A percentile compares a stretch with the other conserved stretches of the same genome.
Conservation (phyloP, 2,888 invertebrate genomes). For the Eristalis arbustorum region DNA sequence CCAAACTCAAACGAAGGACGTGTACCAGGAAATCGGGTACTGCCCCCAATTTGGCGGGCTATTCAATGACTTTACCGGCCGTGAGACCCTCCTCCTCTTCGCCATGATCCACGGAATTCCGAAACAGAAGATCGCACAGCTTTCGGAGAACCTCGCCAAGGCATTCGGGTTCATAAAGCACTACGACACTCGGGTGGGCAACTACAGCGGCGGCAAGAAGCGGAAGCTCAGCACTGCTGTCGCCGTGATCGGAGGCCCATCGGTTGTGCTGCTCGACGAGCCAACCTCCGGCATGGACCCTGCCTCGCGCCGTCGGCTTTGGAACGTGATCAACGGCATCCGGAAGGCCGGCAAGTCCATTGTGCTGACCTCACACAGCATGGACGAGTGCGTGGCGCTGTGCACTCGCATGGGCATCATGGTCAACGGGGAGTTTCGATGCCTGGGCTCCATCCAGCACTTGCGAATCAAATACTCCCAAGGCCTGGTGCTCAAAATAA, state of each 20-base stretch:
- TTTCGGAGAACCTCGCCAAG: constrained; percentile 78
- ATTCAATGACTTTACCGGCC: constrained; percentile 86
- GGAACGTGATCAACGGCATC: constrained; percentile 87
- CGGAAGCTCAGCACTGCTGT: constrained; percentile 88
- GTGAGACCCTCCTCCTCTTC: constrained; percentile 86
- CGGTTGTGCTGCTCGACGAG: constrained; percentile 86
- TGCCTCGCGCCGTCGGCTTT: constrained; percentile 85
- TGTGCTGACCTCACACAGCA: constrained; percentile 91
- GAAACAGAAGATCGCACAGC: constrained; percentile 75
- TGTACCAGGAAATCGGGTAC: constrained; percentile 85
- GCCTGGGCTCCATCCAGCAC: constrained; percentile 88
- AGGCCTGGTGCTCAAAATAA: constrained; percentile 78
- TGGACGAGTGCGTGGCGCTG: constrained; percentile 92
- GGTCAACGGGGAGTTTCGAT: constrained; percentile 89
- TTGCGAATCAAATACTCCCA: constrained; percentile 87
- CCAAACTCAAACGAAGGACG: constrained; percentile 82
- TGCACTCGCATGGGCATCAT: constrained; percentile 90
- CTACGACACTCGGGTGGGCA: constrained; percentile 83
- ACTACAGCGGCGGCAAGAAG: constrained; percentile 88
- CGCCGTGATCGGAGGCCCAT: constrained; percentile 85
- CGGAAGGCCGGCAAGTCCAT: constrained; percentile 87
- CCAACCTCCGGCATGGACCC: constrained; percentile 83
- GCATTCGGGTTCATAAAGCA: constrained; percentile 84
- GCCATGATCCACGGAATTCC: constrained; percentile 84
- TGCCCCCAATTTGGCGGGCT: constrained; percentile 90